phyloP scores from a whole-genome alignment of 1,140 invertebrate species.

The Platorchestia sp. region DNA sequence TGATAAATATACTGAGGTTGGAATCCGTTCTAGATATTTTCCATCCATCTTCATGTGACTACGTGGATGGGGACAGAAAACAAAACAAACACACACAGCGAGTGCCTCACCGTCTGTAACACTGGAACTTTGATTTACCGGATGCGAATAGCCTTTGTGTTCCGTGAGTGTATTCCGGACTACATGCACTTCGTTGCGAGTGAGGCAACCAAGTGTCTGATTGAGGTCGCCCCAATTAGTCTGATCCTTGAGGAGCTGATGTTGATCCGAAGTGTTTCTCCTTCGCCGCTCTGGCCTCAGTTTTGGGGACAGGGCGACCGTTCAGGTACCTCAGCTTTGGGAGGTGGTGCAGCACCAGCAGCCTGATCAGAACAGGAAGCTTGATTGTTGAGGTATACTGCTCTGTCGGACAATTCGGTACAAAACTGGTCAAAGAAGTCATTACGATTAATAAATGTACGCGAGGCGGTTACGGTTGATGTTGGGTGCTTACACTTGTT shows the following conservation, averaged over 20 bases:
- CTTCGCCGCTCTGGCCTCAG: not conserved
- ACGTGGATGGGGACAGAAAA: too few relatives aligned
- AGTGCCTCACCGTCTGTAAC: too few relatives aligned
- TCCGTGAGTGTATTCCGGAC: not conserved
- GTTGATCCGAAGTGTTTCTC: not conserved
- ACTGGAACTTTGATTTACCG: not conserved
- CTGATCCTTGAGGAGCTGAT: not conserved
- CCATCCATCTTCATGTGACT: too few relatives aligned
- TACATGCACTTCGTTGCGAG: not conserved
- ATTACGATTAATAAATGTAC: too few relatives aligned
- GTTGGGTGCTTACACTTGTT: too few relatives aligned
- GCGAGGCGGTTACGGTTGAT: too few relatives aligned
- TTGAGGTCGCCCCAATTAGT: not conserved
- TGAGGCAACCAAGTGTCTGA: not conserved
- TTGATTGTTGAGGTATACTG: not conserved
- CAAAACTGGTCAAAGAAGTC: too few relatives aligned
- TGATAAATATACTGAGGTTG: too few relatives aligned
- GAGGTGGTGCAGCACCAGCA: not conserved
- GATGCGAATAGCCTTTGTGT: not conserved
- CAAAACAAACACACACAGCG: too few relatives aligned
- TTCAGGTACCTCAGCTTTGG: slow-evolving; percentile 12
- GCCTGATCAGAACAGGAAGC: not conserved
- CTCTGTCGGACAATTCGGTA: not conserved
- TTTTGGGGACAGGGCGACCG: not conserved
- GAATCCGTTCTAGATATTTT: too few relatives aligned